Conservation (phyloP, 2,113 vertebrate genomes). For the Acanthisitta chloris region DNA sequence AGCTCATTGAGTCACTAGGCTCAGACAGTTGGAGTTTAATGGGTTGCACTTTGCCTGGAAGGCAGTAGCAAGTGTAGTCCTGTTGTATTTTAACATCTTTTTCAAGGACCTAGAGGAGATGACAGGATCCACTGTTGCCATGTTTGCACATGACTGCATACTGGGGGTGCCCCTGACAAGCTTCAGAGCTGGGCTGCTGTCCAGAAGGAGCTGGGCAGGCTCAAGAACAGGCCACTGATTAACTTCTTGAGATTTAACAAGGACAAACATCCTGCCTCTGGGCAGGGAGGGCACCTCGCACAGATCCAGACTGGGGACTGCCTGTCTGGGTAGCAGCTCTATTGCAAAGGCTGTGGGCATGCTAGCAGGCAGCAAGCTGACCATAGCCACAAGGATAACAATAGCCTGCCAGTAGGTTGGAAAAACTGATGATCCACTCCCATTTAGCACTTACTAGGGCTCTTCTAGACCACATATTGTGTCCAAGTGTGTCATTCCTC, state of each 20-base stretch:
- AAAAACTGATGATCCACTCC: not conserved
- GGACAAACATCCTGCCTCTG: not conserved
- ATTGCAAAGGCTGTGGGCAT: not conserved
- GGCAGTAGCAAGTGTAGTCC: not conserved
- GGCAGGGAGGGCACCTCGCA: not conserved
- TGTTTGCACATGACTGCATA: not conserved
- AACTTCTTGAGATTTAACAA: not conserved
- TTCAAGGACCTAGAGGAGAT: not conserved
- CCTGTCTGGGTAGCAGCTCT: not conserved
- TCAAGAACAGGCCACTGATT: not conserved
- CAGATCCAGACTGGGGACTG: not conserved
- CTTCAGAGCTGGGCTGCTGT: not conserved
- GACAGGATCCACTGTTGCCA: not conserved
- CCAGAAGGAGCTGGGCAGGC: not conserved
- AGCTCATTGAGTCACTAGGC: fast-evolving
- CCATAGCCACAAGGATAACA: no score
- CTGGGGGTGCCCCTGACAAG: not conserved
- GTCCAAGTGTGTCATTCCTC: not conserved
- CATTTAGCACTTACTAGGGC: not conserved
- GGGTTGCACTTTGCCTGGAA: not conserved
- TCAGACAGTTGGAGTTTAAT: not conserved
- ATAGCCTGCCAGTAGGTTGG: not conserved
- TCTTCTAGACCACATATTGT: not conserved
- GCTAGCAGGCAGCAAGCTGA: not conserved
- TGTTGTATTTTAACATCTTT: not conserved